Evolutionary conservation across 2,888 invertebrate species (phyloP).

Genomic region (Priocnemis perturbator): DNA sequence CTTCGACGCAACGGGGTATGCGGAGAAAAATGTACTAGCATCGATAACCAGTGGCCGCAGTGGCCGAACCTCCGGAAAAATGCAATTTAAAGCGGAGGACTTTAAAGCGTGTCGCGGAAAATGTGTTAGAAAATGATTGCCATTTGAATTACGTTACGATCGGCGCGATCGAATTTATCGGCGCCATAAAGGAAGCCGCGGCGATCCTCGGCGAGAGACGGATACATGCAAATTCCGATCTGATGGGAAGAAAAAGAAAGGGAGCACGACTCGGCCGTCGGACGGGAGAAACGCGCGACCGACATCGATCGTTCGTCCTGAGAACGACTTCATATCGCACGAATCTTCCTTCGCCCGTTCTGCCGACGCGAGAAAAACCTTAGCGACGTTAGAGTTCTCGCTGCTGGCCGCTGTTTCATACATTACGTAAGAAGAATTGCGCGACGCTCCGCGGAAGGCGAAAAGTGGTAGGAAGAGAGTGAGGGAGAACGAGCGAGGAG

Average conservation of each 20-base stretch:
- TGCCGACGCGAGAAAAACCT: neutral
- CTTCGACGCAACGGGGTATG: too few species aligned
- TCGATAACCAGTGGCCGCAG: too few species aligned
- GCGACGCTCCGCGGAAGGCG: neutral
- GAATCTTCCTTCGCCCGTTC: neutral
- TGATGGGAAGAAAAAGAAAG: neutral
- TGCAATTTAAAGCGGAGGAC: too few species aligned
- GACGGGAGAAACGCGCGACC: neutral
- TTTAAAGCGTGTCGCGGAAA: too few species aligned
- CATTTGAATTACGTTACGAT: too few species aligned
- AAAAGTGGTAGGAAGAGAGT: neutral
- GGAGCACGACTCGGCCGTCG: neutral
- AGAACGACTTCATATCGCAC: neutral
- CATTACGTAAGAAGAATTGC: conserved; percentile 2
- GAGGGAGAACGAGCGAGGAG: neutral
- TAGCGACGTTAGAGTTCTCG: neutral
- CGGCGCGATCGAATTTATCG: too few species aligned
- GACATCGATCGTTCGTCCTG: neutral
- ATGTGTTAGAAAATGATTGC: too few species aligned
- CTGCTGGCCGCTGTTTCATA: neutral
- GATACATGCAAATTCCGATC: neutral
- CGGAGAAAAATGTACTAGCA: too few species aligned
- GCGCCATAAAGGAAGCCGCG: too few species aligned
- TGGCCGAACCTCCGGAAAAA: too few species aligned
- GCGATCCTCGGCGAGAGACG: too few species aligned